Conservation (phyloP, 2,888 invertebrate species). For the Aradus depressus region DNA sequence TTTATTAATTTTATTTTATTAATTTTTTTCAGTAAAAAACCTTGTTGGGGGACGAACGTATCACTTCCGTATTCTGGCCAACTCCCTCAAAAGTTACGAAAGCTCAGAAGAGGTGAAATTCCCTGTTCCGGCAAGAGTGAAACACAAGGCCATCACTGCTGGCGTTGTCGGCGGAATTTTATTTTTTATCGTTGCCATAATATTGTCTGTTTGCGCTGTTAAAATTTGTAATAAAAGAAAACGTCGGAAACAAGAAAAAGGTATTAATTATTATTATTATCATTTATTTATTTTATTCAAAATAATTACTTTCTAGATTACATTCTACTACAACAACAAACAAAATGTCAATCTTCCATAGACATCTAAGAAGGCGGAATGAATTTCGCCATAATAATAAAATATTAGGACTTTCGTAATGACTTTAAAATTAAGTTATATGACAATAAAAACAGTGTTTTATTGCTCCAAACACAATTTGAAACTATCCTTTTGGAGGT, state of each 20-base stretch:
- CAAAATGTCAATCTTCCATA: no score
- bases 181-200: conserved; percentile 95
- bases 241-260: conserved; percentile 95
- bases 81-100: conserved; percentile 75
- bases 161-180: conserved; percentile 93
- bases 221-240: conserved; percentile 96
- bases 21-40: conserved; percentile 62
- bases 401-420: no score
- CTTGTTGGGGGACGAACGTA: conserved; percentile 82
- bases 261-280: conserved; percentile 43
- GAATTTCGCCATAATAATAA: no score
- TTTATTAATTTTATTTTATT: conserved; percentile 16
- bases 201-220: conserved; percentile 91
- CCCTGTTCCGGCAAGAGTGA: conserved; percentile 79
- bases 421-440: no score
- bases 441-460: no score
- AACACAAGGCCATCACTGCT: conserved; percentile 91
- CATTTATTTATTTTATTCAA: conserved; percentile 45
- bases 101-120: conserved; percentile 80
- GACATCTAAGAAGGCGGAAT: no score
- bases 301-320: conserved; percentile 98
- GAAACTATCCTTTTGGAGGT: no score
- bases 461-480: no score
- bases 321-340: no score
- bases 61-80: conserved; percentile 82